Base-by-base conservation (phyloP, 2,113 vertebrate species). In the Bostrychus sinensis region DNA sequence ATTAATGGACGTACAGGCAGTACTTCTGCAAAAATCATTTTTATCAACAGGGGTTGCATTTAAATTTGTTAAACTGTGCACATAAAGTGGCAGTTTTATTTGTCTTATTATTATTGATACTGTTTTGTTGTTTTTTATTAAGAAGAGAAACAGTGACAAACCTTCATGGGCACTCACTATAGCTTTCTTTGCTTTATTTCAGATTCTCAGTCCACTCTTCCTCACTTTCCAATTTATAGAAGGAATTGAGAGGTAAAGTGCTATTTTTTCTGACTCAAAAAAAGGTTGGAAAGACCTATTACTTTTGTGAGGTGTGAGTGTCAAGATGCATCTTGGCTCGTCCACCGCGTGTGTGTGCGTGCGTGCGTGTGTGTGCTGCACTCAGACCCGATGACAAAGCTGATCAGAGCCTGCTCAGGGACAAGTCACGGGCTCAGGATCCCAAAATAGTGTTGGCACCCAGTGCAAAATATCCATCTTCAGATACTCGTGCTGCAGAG, bases 401-500 rank as follows among this genome's bases (percentile, higher is more conserved):
- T 79, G 82, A 86, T 87, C 82, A 85, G 79, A 84, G 80, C 78
- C 50, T 78, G 72, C 80, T 61, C 65, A 66, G 82, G 81, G 81
- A 86, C 77, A 56, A 70, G 62, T 74, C 83, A 71, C 77, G 65
- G 64, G 48, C 75, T 72, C 56, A 17, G 69, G 34, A 46, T 81
- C 85, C 81, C 63, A 87, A 90, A 91, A 88, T 88, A 86, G 80
- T 81, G 42, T 88, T 89, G 88, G 85, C 88, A 88, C 70, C 75
- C 72, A 56, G 70, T 68, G 70, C 80, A 82, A 77, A 81, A 81
- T 86, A 90, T 91, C 86, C 82, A 88, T 89, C 82, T 85, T 89
- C 78, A 81, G 48, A 83, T 77, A 63, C 84, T 81, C 68, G 28
- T 58, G 63, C 81, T 78, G 77, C 83, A 81, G 80, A 78, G 69